phyloP scores from a whole-genome alignment of 2,113 vertebrate species.

The Lepus americanus region DNA sequence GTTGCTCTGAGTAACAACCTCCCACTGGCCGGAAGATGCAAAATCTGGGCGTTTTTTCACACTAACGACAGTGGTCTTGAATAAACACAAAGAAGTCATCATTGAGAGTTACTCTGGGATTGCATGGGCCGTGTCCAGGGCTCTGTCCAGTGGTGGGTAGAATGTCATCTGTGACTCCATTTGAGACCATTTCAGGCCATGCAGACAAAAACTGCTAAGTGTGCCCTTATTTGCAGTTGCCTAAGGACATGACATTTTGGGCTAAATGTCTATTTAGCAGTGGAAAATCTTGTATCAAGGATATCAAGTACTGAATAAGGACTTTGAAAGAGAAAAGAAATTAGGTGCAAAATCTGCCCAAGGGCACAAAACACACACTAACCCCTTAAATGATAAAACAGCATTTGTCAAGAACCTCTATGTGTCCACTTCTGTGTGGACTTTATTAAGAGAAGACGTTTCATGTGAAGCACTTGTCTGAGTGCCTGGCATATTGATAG shows the following conservation, averaged over 20 bases:
- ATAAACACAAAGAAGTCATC: conserved; percentile 54
- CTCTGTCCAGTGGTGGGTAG: not conserved
- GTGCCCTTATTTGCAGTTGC: too few relatives aligned
- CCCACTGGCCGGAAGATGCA: conserved; percentile 89
- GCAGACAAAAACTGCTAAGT: not conserved
- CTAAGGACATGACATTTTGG: not conserved
- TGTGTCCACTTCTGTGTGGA: not conserved
- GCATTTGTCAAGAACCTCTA: not conserved
- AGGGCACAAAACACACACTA: not conserved
- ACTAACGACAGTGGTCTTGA: conserved; percentile 88
- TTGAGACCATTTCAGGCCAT: not conserved
- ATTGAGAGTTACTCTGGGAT: not conserved
- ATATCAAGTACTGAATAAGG: not conserved
- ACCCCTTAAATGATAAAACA: not conserved
- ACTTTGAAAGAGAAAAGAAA: conserved; percentile 5
- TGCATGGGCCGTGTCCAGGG: not conserved
- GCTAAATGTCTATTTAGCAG: not conserved
- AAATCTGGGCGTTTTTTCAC: conserved; percentile 88
- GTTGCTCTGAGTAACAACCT: conserved; percentile 85
- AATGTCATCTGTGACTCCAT: not conserved
- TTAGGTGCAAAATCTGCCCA: not conserved
- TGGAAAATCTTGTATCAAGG: not conserved
- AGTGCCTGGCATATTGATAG: not conserved
- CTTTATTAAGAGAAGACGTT: not conserved
- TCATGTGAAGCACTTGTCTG: not conserved